Evolutionary conservation across 1,140 invertebrate genomes (phyloP), one percentile per base, ranked within the genome.

Genomic region (Zaprionus lachaisei): DNA sequence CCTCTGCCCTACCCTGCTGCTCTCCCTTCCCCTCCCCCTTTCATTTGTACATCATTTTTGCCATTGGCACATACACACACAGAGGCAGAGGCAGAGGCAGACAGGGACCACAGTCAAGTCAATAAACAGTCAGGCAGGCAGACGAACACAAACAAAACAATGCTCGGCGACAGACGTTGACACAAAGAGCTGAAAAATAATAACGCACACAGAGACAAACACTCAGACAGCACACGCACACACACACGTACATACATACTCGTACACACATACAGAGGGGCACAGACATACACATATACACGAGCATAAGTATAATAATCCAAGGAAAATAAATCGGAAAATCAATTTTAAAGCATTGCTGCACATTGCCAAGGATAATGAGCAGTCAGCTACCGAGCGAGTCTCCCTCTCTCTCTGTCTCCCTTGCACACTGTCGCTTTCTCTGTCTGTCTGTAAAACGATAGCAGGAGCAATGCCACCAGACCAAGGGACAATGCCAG

Each of bases 301-400:
- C 47, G 47, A 44, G 41, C 55, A 63, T 62, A 75, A 64, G 31
- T 58, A 63, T 28, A 71, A 83, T 72, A 80, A 80, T 74, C 77
- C 51, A 69, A 78, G 61, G 56, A 78, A 80, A 78, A 75, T 71
- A 74, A 73, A 75, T 77, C 80, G 55, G 76, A 86, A 87, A 86
- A 87, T 83, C 83, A 87, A 87, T 87, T 87, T 89, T 73, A 83
- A 83, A 80, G 72, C 80, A 70, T 83, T 81, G 69, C 55, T 61
- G 69, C 65, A 74, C 71, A 80, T 37, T 60, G 67, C 73, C 83
- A 87, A 89, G 77, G 83, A 89, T 80, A 87, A 87, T 87, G 83
- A 85, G 79, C 76, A 62, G 69, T 49, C 68, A 62, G 58, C 57
- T 63, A 55, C 34, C 68, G 20, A 68, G 28, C 28, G 31, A 38